Evolutionary conservation across 2,888 invertebrate genomes (phyloP).

Genomic region (Protodeltote pygarga): DNA sequence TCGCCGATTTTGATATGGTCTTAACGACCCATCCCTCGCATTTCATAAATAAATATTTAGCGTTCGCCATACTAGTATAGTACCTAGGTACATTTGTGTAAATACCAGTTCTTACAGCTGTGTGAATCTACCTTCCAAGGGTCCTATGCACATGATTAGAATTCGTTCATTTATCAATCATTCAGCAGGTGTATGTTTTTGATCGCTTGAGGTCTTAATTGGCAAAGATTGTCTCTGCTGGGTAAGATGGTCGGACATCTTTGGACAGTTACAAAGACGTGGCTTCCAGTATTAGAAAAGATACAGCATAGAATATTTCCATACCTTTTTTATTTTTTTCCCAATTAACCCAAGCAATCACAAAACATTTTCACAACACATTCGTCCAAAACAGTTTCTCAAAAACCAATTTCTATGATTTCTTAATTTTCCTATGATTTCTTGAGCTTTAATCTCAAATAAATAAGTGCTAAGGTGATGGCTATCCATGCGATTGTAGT

Average conservation of each 20-base stretch:
- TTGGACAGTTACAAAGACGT: no score
- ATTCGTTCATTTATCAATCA: conserved; percentile 2
- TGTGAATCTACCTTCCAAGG: conserved; percentile 22
- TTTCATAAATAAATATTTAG: conserved; percentile 19
- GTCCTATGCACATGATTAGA: neutral
- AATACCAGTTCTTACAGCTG: conserved; percentile 1
- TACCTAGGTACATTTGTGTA: no score
- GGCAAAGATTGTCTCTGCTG: no score
- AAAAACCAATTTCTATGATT: neutral
- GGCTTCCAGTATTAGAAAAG: no score
- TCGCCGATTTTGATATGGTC: no score
- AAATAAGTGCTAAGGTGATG: conserved; percentile 85
- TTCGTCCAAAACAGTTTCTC: neutral
- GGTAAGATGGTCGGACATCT: no score
- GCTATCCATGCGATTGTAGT: conserved; percentile 89
- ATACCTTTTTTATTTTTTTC: no score
- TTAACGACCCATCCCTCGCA: no score
- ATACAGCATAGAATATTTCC: no score
- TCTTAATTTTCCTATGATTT: conserved; percentile 58
- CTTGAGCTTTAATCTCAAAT: conserved; percentile 77
- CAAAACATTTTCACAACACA: neutral
- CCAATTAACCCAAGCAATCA: neutral
- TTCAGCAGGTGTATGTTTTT: neutral
- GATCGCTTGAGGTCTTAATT: conserved; percentile 1
- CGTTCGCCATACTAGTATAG: no score